Percentiles rank a stretch among this genome's conserved stretches.
These are phyloP conservation scores for Phengaris arion DNA, from an alignment of 2,888 invertebrate genomes.

Conservation along the genomic window DNA sequence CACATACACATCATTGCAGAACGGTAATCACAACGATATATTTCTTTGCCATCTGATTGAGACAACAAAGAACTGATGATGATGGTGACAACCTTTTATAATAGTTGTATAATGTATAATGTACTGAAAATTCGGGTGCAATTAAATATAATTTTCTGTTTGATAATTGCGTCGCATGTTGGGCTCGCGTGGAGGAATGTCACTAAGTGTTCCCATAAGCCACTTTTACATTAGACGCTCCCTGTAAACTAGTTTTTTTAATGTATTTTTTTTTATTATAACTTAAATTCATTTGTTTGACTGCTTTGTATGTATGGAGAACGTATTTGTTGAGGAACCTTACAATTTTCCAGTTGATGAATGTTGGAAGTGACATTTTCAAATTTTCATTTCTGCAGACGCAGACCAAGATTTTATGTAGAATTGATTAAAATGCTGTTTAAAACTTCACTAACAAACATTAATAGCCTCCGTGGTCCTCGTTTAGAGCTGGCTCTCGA, in stretches of 20 bases:
- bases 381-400: too few species aligned
- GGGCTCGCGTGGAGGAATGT: background rate
- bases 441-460: too few species aligned
- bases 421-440: too few species aligned
- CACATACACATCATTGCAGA: too few species aligned
- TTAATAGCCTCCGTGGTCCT: too few species aligned
- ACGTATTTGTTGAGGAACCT: too few species aligned
- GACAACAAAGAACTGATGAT: background rate
- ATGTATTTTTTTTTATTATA: background rate
- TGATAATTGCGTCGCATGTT: conserved; percentile 2
- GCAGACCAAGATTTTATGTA: too few species aligned
- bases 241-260: background rate
- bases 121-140: background rate
- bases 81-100: background rate
- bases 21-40: too few species aligned
- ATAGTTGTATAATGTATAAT: background rate
- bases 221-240: background rate
- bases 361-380: too few species aligned
- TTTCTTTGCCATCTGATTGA: background rate
- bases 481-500: too few species aligned
- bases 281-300: background rate
- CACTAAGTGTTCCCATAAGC: conserved; percentile 7
- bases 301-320: background rate
- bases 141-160: conserved; percentile 2
- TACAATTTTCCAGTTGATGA: too few species aligned